A percentile compares a stretch with the other conserved stretches of the same genome.
Conservation (phyloP, 2,797 vertebrate genomes). For the Helicolenus hilgendorfi region DNA sequence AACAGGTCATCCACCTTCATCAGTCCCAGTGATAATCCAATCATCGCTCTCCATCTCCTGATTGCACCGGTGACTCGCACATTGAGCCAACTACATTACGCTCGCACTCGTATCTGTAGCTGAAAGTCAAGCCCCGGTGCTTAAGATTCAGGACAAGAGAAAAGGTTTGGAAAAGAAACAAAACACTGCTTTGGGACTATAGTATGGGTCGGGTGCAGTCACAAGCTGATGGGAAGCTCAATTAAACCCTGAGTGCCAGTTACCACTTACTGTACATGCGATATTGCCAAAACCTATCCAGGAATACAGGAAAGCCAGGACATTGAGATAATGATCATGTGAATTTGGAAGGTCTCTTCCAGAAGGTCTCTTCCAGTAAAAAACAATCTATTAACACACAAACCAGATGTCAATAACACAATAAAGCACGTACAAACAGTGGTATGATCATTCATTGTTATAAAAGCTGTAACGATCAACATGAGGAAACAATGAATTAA, state of each 20-base stretch:
- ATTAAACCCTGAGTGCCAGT: not conserved
- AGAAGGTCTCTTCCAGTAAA: not conserved
- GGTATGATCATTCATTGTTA: not conserved
- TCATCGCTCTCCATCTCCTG: conserved; percentile 65
- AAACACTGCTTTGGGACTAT: not conserved
- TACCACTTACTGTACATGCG: not conserved
- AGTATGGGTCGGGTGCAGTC: not conserved
- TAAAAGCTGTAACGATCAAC: not conserved
- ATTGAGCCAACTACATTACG: not conserved
- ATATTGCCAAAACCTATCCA: not conserved
- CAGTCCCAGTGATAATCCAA: conserved; percentile 61
- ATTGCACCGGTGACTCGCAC: conserved; percentile 43
- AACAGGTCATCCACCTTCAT: conserved; percentile 50
- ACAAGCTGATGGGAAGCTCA: not conserved
- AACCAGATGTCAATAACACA: not conserved
- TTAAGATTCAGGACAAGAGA: conserved; percentile 6
- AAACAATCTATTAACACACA: not conserved
- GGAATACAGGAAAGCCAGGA: not conserved
- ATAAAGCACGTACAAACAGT: not conserved
- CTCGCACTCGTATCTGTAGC: conserved; percentile 12
- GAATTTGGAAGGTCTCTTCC: not conserved
- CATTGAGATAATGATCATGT: not conserved
- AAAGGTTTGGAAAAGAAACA: not conserved
- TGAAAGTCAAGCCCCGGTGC: conserved; percentile 27
- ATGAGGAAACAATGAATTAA: not conserved